Evolutionary conservation across 2,888 invertebrate genomes (phyloP), one percentile per base, ranked within the genome.

Genomic region (Apantesis nais): DNA sequence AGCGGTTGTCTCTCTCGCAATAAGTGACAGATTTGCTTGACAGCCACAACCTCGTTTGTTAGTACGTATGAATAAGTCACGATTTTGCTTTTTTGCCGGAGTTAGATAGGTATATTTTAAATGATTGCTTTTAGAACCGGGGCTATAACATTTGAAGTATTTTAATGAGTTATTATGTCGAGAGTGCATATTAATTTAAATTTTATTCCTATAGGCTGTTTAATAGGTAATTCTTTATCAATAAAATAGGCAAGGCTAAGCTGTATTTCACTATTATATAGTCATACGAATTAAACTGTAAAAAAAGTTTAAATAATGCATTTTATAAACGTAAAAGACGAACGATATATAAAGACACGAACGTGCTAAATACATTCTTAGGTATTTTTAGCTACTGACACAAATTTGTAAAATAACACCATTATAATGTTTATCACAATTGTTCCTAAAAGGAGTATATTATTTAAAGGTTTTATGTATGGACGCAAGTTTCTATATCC

Each of bases 1-100:
- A 93, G 93, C 92, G 92, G 92, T 87, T 88, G 86, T 86, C 86
- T 85, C 85, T 81, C 86, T 84, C 79, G 89, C 92, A 91, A 93
- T 93, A 93, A 94, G 93, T 93, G 93, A 93, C 94, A 93, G 93
- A 94, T 94, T 95, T 93, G 94, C 94, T 93, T 93, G 94, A 94
- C 94, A 91, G 92, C 88, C 88, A 81, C 85, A 73, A 84, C 86
- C 91, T 92, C 90, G 93, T 92, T 93, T 93, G 89, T 87, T 85
- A 89, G 89, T 84, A 88, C 85, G 89, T 91, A 91, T 93, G 92
- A 92, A 93, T 93, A 92, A 93, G 93, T 93, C 93, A 94, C 93
- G 94, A 93, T 90, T 89, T 87, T 71, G 88, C 91, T 93, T 94
- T 93, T 94, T 92, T 82, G 78, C 75, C 77, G 75, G 48, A 74